A percentile compares a stretch with the other conserved stretches of the same genome.
These are phyloP conservation scores for Eucriotettix oculatus DNA, from an alignment of 2,888 invertebrate genomes.

Conservation along the genomic window DNA sequence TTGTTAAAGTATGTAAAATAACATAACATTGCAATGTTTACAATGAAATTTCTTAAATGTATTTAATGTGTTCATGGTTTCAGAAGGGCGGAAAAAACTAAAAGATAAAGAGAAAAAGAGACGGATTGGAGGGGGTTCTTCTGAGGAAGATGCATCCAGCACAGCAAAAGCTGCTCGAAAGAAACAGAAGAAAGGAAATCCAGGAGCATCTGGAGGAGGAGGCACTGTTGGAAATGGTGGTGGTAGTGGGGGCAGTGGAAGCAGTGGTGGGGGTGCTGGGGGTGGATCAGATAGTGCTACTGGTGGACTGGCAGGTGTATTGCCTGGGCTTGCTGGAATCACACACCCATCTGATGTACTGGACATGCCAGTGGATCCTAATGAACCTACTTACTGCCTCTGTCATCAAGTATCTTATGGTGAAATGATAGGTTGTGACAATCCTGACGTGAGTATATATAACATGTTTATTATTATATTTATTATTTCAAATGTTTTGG, in stretches of 20 bases:
- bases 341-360: constrained; percentile 79
- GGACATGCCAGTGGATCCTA: constrained; percentile 87
- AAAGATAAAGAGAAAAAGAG: constrained; percentile 50
- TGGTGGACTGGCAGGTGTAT: constrained; percentile 19
- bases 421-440: constrained; percentile 95
- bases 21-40: too few relatives aligned
- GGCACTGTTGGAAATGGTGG: constrained; percentile 13
- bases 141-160: constrained; percentile 28
- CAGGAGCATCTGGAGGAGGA: constrained; percentile 16
- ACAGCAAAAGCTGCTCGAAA: constrained; percentile 29
- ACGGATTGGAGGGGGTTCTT: constrained; percentile 27
- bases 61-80: constrained; percentile 8
- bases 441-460: constrained; percentile 50
- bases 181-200: constrained; percentile 36
- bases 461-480: too few relatives aligned
- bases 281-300: constrained; percentile 7
- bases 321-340: constrained; percentile 28
- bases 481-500: too few relatives aligned
- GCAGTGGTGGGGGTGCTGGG: constrained; percentile 21
- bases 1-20: too few relatives aligned
- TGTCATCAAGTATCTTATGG: constrained; percentile 96
- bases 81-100: constrained; percentile 52
- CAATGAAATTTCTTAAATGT: not conserved
- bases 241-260: constrained; percentile 20
- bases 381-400: constrained; percentile 95